Base-by-base conservation (phyloP, 2,797 vertebrate genomes). In the Siniperca scherzeri region DNA sequence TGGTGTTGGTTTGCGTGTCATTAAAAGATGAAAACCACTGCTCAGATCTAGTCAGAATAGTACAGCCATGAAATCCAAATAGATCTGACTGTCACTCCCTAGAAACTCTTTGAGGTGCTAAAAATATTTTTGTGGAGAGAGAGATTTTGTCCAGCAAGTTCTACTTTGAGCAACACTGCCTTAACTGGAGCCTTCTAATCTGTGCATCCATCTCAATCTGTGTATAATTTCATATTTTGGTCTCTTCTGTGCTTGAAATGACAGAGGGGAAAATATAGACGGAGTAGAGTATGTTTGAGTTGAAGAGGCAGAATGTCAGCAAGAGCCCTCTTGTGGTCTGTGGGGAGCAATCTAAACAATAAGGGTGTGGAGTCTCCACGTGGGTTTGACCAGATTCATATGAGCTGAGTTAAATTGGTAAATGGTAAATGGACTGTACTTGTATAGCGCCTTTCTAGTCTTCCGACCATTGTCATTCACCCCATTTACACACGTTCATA, bases 51-150 rank as follows among this genome's bases (percentile, higher is more conserved):
- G 50, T 36, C 57, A 25, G 68, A 70, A 59, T 10, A 77, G 53
- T 1, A 36, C 66, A 65, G 53, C 65, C 52, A 78, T 67, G 36
- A 70, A 65, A 56, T 40, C 46, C 4, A 66, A 55, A 70, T 8
- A 70, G 60, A 66, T 56, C 46, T 0, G 14, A 46, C 72, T 12
- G 78, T 70, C 70, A 55, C 74, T 78, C 74, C 73, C 33, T 56
- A 10, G 3, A 78, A 83, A 80, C 55, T 75, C 77, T 87, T 79
- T 78, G 55, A 87, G 66, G 61, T 25, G 64, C 75, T 81, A 79
- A 79, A 89, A 87, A 87, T 87, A 86, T 46, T 83, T 59, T 60
- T 78, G 74, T 1, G 69, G 81, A 53, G 68, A 77, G 61, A 48
- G 22, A 57, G 16, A 66, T 78, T 55, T 57, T 65, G 77, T 78